phyloP scores from a whole-genome alignment of 1,140 invertebrate genomes.

The Lordiphosa stackelbergi region DNA sequence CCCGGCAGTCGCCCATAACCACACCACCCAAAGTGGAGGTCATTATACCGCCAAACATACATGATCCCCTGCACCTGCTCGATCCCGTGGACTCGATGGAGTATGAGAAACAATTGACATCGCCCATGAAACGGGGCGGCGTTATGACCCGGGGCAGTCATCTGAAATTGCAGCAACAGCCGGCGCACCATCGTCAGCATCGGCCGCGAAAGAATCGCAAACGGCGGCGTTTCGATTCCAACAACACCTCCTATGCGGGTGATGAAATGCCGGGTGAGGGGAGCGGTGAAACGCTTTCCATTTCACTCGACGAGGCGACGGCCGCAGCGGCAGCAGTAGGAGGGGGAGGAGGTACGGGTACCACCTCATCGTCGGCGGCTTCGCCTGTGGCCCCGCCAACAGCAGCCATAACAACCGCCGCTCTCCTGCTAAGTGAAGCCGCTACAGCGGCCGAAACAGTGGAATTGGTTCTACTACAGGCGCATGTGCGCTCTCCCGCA shows the following conservation, averaged over 20 bases:
- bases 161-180: slow-evolving; percentile 34
- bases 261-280: slow-evolving; percentile 34
- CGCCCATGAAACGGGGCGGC: slow-evolving; percentile 58
- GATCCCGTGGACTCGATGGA: slow-evolving; percentile 89
- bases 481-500: slow-evolving; percentile 63
- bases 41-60: slow-evolving; percentile 93
- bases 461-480: slow-evolving; percentile 58
- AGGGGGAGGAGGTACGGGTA: background rate
- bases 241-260: slow-evolving; percentile 51
- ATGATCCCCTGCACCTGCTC: slow-evolving; percentile 92
- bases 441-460: slow-evolving; percentile 49
- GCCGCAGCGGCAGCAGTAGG: background rate
- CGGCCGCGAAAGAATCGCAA: slow-evolving; percentile 75
- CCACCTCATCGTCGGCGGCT: slow-evolving; percentile 39
- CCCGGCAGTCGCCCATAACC: slow-evolving; percentile 89
- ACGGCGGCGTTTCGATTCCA: slow-evolving; percentile 57
- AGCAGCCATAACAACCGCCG: slow-evolving; percentile 14
- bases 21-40: slow-evolving; percentile 91
- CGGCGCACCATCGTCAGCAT: slow-evolving; percentile 60
- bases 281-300: slow-evolving; percentile 39
- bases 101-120: slow-evolving; percentile 84
- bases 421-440: slow-evolving; percentile 50
- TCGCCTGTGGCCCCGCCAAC: slow-evolving; percentile 45
- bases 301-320: slow-evolving; percentile 32
- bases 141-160: slow-evolving; percentile 41